A percentile compares a stretch with the other conserved stretches of the same genome.
Evolutionary conservation across 2,888 invertebrate genomes (phyloP).

Genomic region (Parnassius glacialis): DNA sequence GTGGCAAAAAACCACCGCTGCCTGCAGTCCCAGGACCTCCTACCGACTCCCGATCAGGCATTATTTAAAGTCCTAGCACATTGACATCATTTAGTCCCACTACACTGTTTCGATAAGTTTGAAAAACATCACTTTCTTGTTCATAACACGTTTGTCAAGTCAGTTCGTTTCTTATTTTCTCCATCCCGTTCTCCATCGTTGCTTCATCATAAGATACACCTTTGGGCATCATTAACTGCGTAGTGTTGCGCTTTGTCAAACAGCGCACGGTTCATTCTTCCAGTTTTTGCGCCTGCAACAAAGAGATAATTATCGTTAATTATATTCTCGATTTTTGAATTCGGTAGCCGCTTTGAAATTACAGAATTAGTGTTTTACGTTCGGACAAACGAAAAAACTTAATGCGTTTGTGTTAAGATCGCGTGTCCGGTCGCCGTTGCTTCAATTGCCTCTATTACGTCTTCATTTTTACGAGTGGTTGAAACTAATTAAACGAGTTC

Average conservation of each 20-base stretch:
- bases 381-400: slow-evolving; percentile 43
- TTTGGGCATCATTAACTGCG: slow-evolving; percentile 41
- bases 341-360: slow-evolving; percentile 49
- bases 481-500: slow-evolving; percentile 36
- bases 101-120: slow-evolving; percentile 31
- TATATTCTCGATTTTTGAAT: slow-evolving; percentile 39
- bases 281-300: slow-evolving; percentile 62
- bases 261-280: slow-evolving; percentile 41
- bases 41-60: slow-evolving; percentile 79
- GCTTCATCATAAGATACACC: slow-evolving; percentile 45
- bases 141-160: slow-evolving; percentile 54
- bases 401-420: slow-evolving; percentile 48
- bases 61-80: slow-evolving; percentile 64
- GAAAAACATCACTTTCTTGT: slow-evolving; percentile 29
- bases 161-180: slow-evolving; percentile 60
- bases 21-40: slow-evolving; percentile 80
- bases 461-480: slow-evolving; percentile 55
- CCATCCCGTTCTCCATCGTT: slow-evolving; percentile 52
- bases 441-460: slow-evolving; percentile 58
- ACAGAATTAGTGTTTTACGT: slow-evolving; percentile 43
- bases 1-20: slow-evolving; percentile 79
- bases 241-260: slow-evolving; percentile 28
- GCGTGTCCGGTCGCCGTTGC: slow-evolving; percentile 49
- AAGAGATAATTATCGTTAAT: slow-evolving; percentile 49
- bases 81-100: slow-evolving; percentile 50